phyloP scores from a whole-genome alignment of 1,140 invertebrate species.

The Phocides pigmalion region DNA sequence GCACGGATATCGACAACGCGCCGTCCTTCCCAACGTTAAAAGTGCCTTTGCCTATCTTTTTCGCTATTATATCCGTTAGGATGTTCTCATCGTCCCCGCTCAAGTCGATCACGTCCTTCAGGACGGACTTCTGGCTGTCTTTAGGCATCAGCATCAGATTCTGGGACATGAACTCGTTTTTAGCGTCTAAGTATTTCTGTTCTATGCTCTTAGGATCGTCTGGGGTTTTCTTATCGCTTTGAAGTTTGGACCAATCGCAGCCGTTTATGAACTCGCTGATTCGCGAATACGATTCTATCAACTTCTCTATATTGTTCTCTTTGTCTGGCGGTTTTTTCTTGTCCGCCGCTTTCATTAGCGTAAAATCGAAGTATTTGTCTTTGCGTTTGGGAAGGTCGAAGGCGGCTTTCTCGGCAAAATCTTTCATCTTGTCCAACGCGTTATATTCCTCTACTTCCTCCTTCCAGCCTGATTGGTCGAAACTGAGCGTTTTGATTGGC shows the following conservation, averaged over 20 bases:
- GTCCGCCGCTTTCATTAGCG: conserved; percentile 62
- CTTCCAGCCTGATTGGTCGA: conserved; percentile 61
- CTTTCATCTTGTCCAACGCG: conserved; percentile 81
- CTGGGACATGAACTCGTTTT: conserved; percentile 81
- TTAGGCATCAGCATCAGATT: conserved; percentile 78
- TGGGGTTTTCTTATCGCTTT: conserved; percentile 48
- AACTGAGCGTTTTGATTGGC: conserved; percentile 60
- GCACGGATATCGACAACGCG: conserved; percentile 73
- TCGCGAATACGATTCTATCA: conserved; percentile 77
- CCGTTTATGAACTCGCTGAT: conserved; percentile 81
- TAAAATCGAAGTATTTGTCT: conserved; percentile 74
- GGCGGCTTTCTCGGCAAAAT: conserved; percentile 80
- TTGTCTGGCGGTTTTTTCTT: conserved; percentile 62
- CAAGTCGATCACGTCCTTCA: conserved; percentile 76
- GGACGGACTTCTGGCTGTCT: conserved; percentile 59
- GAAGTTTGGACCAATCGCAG: conserved; percentile 75
- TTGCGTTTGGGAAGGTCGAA: conserved; percentile 75
- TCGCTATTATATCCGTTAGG: conserved; percentile 60
- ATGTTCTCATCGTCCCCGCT: conserved; percentile 73
- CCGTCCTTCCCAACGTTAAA: conserved; percentile 73
- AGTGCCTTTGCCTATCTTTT: conserved; percentile 64
- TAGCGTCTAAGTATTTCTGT: conserved; percentile 78
- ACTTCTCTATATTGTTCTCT: conserved; percentile 74
- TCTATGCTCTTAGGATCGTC: conserved; percentile 72
- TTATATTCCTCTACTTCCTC: conserved; percentile 74